These are phyloP conservation scores for Drosophila dives DNA, from an alignment of 2,888 invertebrate genomes.

Conservation along the genomic window DNA sequence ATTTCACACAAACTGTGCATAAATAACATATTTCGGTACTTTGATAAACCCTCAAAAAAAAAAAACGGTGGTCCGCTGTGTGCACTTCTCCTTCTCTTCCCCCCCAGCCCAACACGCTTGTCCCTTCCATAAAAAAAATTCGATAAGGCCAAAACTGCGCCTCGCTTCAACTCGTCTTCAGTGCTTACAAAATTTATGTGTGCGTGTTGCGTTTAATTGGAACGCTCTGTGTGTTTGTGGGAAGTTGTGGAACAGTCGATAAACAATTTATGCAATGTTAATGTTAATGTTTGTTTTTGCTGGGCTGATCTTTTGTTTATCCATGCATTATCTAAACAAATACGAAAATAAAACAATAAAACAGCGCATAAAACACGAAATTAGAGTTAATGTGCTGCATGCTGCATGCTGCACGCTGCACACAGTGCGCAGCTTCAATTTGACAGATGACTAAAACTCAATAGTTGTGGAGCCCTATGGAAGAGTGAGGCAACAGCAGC, in stretches of 20 bases:
- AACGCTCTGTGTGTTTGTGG: conserved; percentile 26
- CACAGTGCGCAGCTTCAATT: conserved; percentile 41
- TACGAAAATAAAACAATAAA: conserved; percentile 73
- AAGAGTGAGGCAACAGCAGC: conserved; percentile 11
- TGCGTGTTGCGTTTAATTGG: conserved; percentile 66
- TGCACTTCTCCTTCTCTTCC: not conserved
- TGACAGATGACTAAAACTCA: conserved; percentile 55
- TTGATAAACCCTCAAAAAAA: conserved; percentile 40
- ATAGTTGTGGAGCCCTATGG: conserved; percentile 20
- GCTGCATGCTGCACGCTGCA: conserved; percentile 28
- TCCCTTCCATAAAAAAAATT: conserved; percentile 45
- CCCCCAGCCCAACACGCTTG: not conserved
- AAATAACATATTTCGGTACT: conserved; percentile 72
- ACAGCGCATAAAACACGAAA: conserved; percentile 61
- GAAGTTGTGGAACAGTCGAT: conserved; percentile 53
- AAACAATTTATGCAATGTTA: conserved; percentile 70
- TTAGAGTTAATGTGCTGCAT: conserved; percentile 36
- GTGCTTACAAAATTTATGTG: conserved; percentile 46
- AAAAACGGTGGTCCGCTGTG: conserved; percentile 1
- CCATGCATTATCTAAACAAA: conserved; percentile 76
- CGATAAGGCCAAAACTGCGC: conserved; percentile 43
- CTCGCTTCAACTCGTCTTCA: conserved; percentile 1
- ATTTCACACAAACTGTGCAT: conserved; percentile 78
- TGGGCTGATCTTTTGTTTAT: conserved; percentile 60
- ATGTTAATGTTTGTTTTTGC: conserved; percentile 64